phyloP scores from a whole-genome alignment of 2,113 vertebrate genomes.

The Sinocyclocheilus maitianheensis region DNA sequence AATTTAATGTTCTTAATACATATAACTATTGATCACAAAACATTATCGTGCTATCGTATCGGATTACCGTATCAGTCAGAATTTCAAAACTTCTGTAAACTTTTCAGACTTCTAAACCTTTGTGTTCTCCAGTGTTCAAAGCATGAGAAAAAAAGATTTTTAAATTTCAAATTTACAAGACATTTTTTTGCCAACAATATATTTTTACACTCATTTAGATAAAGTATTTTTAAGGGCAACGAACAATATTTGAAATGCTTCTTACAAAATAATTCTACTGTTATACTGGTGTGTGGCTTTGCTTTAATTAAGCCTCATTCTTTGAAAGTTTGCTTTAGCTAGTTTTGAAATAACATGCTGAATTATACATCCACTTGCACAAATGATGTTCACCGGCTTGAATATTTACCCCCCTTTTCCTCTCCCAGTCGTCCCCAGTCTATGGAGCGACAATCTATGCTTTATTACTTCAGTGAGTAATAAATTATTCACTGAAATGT shows the following conservation, averaged over 20 bases:
- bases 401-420: conserved; percentile 41
- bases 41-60: too few species aligned
- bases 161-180: not conserved
- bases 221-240: not conserved
- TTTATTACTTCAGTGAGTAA: not conserved
- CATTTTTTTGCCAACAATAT: not conserved
- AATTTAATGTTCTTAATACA: too few species aligned
- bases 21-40: too few species aligned
- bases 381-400: conserved; percentile 48
- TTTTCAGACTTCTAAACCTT: too few species aligned
- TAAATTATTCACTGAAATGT: not conserved
- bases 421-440: not conserved
- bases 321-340: conserved; percentile 38
- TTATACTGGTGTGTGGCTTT: not conserved
- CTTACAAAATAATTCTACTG: not conserved
- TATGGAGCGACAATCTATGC: not conserved
- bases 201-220: not conserved
- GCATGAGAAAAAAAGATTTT: too few species aligned
- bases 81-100: too few species aligned
- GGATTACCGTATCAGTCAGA: too few species aligned
- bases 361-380: conserved; percentile 18
- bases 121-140: too few species aligned
- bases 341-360: conserved; percentile 30
- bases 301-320: not conserved
- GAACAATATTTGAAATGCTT: not conserved